Base-by-base conservation (phyloP, 2,888 invertebrate species). In the Phoenoteleia sp. region DNA sequence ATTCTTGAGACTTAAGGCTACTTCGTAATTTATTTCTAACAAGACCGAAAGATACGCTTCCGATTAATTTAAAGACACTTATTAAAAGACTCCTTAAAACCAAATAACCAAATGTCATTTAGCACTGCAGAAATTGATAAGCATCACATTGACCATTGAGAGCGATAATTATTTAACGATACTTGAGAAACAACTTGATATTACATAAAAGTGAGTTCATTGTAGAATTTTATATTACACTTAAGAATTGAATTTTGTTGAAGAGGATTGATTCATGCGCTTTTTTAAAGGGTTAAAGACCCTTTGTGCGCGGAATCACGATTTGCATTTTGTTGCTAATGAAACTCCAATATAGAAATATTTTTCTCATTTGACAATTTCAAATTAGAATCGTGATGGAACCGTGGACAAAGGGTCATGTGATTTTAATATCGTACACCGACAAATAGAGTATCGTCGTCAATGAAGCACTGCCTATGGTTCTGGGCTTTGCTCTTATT, bases 391-490 rank as follows among this genome's bases (percentile, higher is more conserved):
- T 27, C 67, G 54, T 39, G 56, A 39, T 27, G 19, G 23, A 11
- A 17, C 47, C 29, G 33, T 47, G 47, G 17, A 56, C 66, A 39
- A 66, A 56, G 47, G 67, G 52, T 58, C 33, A 27, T 62, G 62
- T 49, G 49, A 47, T 66, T 64, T 60, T 60, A 60, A 58, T 21
- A 52, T 23, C 33, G 39, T 67, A 66, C 29, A 64, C 56, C 49
- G 62, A 64, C 33, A 80, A 69, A 56, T n/a, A 54, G 80, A 80
- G 80, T 72, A 66, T 80, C 80, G 64, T 80, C 72, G 64, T 72
- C 66, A 72, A 56, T 71, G 71, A 66, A 72, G 72, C 80, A 64
- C 33, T 58, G 81, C 67, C 67, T 47, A 27, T 6, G 39, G 47
- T 42, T 66, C 11, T 25, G 33, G 81, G 81, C 60, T 81, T 62